Conservation (phyloP, 2,888 invertebrate genomes). For the Xestia c-nigrum region DNA sequence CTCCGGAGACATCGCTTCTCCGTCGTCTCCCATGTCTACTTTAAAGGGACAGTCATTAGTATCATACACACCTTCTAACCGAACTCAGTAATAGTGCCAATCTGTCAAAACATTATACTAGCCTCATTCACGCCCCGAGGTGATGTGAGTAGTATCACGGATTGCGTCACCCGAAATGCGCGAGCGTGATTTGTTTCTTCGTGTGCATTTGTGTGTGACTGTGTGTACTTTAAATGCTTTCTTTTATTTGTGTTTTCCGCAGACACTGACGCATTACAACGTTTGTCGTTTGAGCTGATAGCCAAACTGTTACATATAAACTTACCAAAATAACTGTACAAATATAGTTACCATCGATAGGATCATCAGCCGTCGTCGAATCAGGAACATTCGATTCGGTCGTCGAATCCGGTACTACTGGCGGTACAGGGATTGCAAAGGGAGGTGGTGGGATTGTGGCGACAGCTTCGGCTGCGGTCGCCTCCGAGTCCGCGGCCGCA, state of each 20-base stretch:
- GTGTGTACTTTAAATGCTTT: neutral
- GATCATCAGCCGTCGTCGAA: conserved; percentile 49
- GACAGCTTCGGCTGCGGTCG: neutral
- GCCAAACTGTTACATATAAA: neutral
- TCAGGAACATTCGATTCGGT: conserved; percentile 49
- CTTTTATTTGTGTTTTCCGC: neutral
- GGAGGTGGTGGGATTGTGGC: conserved; percentile 35
- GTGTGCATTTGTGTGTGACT: neutral
- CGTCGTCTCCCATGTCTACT: conserved; percentile 19
- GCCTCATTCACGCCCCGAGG: neutral
- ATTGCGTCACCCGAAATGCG: neutral
- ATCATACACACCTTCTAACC: neutral
- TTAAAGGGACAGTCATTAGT: neutral
- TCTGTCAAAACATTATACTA: neutral
- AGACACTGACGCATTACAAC: neutral
- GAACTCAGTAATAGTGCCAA: neutral
- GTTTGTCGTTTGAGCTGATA: neutral
- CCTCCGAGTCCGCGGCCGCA: neutral
- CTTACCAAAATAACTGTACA: neutral
- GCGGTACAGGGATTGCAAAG: conserved; percentile 43
- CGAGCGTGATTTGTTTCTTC: neutral
- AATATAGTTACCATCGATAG: conserved; percentile 25
- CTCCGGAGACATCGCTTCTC: neutral
- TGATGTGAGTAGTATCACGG: neutral
- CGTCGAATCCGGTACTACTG: conserved; percentile 45